These are phyloP conservation scores for Siniperca undulata DNA, from an alignment of 2,797 vertebrate species.

Conservation along the genomic window DNA sequence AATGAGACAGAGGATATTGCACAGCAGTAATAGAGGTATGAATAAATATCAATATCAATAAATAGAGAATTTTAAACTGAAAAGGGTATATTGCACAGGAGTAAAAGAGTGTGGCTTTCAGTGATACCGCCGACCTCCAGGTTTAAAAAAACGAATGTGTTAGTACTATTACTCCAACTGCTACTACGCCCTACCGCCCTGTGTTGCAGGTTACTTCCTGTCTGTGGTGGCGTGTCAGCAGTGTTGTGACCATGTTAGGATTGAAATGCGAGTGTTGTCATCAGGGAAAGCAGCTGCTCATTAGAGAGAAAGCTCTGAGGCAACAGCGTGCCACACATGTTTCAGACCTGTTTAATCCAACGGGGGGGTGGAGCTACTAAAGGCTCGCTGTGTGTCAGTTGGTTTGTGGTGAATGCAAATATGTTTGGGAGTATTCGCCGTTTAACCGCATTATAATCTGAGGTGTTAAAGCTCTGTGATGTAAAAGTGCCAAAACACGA, in stretches of 20 bases:
- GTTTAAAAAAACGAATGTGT: too few relatives aligned
- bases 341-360: not conserved
- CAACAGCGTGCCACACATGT: conserved; percentile 4
- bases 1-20: too few relatives aligned
- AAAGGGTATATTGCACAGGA: too few relatives aligned
- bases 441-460: not conserved
- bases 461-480: not conserved
- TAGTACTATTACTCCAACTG: too few relatives aligned
- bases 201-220: conserved; percentile 28
- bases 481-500: too few relatives aligned
- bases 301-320: not conserved
- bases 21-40: too few relatives aligned
- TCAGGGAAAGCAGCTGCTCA: conserved; percentile 26
- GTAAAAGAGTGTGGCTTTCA: too few relatives aligned
- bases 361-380: too few relatives aligned
- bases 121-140: too few relatives aligned
- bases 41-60: too few relatives aligned
- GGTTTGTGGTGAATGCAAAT: not conserved
- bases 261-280: conserved; percentile 5
- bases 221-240: not conserved
- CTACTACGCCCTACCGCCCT: not conserved
- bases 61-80: too few relatives aligned
- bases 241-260: conserved; percentile 18
- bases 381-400: not conserved
- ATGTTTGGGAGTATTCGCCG: not conserved